phyloP scores from a whole-genome alignment of 2,797 vertebrate species.

The Crenuchus spilurus region DNA sequence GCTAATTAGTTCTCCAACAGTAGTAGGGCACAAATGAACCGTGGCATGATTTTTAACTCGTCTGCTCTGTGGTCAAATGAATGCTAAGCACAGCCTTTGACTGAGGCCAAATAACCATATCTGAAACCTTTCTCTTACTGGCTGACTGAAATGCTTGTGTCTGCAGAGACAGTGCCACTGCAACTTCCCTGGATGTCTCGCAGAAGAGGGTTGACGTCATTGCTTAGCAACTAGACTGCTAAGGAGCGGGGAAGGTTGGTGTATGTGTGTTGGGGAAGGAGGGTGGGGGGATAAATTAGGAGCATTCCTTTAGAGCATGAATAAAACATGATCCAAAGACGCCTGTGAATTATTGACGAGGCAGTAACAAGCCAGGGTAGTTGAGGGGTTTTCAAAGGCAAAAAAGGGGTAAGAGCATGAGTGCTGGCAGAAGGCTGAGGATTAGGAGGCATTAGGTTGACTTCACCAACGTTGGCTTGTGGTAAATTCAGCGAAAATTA shows the following conservation, averaged over 20 bases:
- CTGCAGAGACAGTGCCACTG: conserved; percentile 16
- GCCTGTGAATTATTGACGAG: conserved; percentile 75
- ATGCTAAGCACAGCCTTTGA: not conserved
- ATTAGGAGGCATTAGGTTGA: conserved; percentile 56
- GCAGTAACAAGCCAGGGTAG: conserved; percentile 68
- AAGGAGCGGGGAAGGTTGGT: conserved; percentile 19
- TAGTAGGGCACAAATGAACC: conserved; percentile 31
- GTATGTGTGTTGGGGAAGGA: conserved; percentile 11
- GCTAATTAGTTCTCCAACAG: conserved; percentile 81
- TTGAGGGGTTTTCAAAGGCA: conserved; percentile 60
- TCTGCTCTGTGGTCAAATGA: not conserved
- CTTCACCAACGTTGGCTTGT: conserved; percentile 53
- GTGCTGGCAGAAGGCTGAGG: conserved; percentile 35
- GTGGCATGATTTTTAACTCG: conserved; percentile 25
- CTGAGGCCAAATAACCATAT: not conserved
- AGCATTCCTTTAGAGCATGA: conserved; percentile 68
- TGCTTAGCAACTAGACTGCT: conserved; percentile 48
- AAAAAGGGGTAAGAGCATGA: conserved; percentile 24
- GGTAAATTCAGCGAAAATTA: conserved; percentile 45
- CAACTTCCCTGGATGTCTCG: conserved; percentile 8
- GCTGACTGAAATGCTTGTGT: not conserved
- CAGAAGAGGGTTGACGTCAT: conserved; percentile 33
- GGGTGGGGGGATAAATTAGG: conserved; percentile 55
- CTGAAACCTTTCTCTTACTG: not conserved
- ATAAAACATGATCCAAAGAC: conserved; percentile 74